phyloP scores from a whole-genome alignment of 1,140 invertebrate species.

The Drosophila sechellia region DNA sequence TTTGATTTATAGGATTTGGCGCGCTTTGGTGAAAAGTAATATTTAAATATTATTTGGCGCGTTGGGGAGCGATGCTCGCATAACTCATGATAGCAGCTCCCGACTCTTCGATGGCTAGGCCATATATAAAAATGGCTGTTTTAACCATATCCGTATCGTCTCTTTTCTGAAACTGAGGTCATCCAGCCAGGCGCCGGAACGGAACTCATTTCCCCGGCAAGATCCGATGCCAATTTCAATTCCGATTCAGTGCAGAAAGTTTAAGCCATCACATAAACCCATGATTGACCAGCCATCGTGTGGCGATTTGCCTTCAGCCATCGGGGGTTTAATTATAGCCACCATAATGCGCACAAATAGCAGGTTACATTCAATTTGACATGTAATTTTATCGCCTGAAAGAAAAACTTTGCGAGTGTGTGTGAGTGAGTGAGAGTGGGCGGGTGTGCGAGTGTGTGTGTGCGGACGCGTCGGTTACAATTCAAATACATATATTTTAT shows the following conservation, averaged over 20 bases:
- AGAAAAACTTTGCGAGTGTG: conserved; percentile 55
- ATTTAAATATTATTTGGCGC: conserved; percentile 52
- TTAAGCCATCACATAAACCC: conserved; percentile 74
- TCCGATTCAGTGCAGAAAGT: conserved; percentile 47
- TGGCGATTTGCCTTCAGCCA: conserved; percentile 36
- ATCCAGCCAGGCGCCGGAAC: conserved; percentile 65
- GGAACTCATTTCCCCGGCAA: conserved; percentile 23
- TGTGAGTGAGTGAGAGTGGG: conserved; percentile 1
- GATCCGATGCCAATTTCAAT: conserved; percentile 19
- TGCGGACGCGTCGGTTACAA: conserved; percentile 56
- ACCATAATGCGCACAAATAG: conserved; percentile 76
- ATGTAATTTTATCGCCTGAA: conserved; percentile 79
- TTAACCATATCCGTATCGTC: conserved; percentile 7
- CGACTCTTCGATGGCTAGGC: neutral
- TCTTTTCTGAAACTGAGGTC: conserved; percentile 49
- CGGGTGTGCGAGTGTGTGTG: conserved; percentile 8
- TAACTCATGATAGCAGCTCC: conserved; percentile 30
- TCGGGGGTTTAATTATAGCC: conserved; percentile 71
- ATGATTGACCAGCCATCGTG: conserved; percentile 76
- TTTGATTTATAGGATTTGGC: conserved; percentile 46
- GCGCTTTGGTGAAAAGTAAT: conserved; percentile 42
- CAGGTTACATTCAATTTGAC: conserved; percentile 82
- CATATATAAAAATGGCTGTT: neutral
- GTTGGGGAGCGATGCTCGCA: neutral
- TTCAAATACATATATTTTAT: conserved; percentile 83